Base-by-base conservation (phyloP, 2,797 vertebrate species). In the Periophthalmus magnuspinnatus region DNA sequence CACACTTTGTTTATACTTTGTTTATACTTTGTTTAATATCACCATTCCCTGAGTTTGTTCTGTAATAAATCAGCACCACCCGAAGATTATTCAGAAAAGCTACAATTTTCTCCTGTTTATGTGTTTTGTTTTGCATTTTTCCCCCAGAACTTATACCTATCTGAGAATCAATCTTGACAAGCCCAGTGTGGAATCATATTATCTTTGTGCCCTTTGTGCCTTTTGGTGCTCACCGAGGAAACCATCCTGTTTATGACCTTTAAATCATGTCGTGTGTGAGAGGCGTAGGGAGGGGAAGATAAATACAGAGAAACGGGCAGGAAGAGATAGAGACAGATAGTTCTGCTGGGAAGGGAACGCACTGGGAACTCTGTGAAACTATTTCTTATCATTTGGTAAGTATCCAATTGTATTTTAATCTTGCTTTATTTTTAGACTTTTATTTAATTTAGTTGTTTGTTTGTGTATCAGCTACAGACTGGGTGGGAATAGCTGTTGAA, bases 181-280 rank as follows among this genome's bases (percentile, higher is more conserved):
- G 28, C 11, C 13, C 14, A 45, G 14, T 11, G 13, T 4, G 2
- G 13, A 45, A 45, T 14, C 41, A 45, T 6, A 77, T 17, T 88
- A 83, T 88, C 86, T 78, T 36, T 19, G 2, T 86, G 86, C 78
- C 83, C 90, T 92, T 91, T 91, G 89, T 6, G 22, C 86, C 32
- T 74, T 83, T 71, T 47, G 22, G 36, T 28, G 76, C 73, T 75
- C 50, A 72, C 60, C 33, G 1, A 32, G 67, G 67, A 78, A 62
- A 28, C 22, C 67, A 75, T 78, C 57, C 61, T 67, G 78, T 90
- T 90, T 89, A 90, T 87, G 80, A 45, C 70, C 68, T 10, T 1
- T 10, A 70, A 64, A 65, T 80, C 57, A 74, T 60, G 65, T n/a
- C n/a, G 38, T 63, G 71, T 57, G 41, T 5, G 64, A n/a, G 28